Base-by-base conservation (phyloP, 2,113 vertebrate species). In the Antechinus stuartii region DNA sequence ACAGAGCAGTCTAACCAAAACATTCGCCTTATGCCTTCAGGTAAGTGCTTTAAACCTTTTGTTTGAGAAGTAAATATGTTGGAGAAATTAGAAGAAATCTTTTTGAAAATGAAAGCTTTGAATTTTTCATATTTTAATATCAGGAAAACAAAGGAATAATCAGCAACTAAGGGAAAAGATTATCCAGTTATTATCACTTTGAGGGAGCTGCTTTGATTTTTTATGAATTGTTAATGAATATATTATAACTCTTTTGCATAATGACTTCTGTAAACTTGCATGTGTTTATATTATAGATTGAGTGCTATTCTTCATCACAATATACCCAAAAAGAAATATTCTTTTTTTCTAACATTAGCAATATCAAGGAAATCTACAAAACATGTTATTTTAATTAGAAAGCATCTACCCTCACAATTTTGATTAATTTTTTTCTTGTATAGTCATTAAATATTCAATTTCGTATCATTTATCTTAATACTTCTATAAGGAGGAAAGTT, bases 1-100 rank as follows among this genome's bases (percentile, higher is more conserved):
- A 50, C 98, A 19, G 98, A 99, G 54, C 98, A 97, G 2, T 96
- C 99, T 24, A 97, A 97, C 84, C 98, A 97, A 42, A 98, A 97
- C 0, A 98, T 99, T 23, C 99, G 99, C 95, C 99, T 99, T 91
- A 99, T 99, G 99, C 99, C 99, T 92, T 99, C 99, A 99, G 99
- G 99, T 99, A 96, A 92, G 98, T 97, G 93, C 93, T 94, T 93
- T 49, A 2, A 27, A 2, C 90, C 30, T 10, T 26, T 5, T 52
- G 10, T 49, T 47, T 47, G 47, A 50, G 90, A 90, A 50, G 47
- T 50, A 90, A 90, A 90, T 49, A 22, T n/a, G 14, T 1, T n/a
- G 35, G 0, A 42, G 16, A 5, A 42, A 42, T n/a, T 68, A 68
- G 3, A 0, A 26, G 35, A 11, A 30, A 92, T n/a, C 76, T 84